phyloP scores from a whole-genome alignment of 2,113 vertebrate genomes.

The Okapia johnstoni region DNA sequence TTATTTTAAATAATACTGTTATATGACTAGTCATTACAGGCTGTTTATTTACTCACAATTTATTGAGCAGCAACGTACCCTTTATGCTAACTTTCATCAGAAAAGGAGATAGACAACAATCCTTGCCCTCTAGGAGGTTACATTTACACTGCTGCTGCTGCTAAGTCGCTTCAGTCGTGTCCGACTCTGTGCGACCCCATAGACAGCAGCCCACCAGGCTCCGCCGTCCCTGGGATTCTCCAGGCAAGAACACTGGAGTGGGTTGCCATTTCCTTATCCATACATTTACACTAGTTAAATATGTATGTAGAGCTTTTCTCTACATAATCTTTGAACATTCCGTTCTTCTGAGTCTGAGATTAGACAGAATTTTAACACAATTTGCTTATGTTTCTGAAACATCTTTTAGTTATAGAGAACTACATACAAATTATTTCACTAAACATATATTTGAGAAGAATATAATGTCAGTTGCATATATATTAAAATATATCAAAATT shows the following conservation, averaged over 20 bases:
- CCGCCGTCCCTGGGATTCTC: too few relatives aligned
- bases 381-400: background rate
- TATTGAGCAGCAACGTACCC: background rate
- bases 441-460: background rate
- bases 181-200: too few relatives aligned
- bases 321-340: background rate
- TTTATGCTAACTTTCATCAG: background rate
- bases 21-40: background rate
- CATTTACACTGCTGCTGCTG: background rate
- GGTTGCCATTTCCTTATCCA: too few relatives aligned
- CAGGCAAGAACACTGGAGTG: too few relatives aligned
- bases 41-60: background rate
- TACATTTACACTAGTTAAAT: background rate
- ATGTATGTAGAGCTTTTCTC: background rate
- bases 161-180: too few relatives aligned
- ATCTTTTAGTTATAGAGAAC: background rate
- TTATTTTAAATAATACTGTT: background rate
- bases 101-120: background rate
- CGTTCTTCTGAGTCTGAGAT: background rate
- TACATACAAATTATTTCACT: background rate
- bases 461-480: background rate
- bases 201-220: too few relatives aligned
- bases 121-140: background rate
- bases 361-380: background rate
- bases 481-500: background rate